A percentile compares a stretch with the other conserved stretches of the same genome.
These are phyloP conservation scores for Bactericera cockerelli DNA, from an alignment of 1,140 invertebrate genomes.

Conservation along the genomic window DNA sequence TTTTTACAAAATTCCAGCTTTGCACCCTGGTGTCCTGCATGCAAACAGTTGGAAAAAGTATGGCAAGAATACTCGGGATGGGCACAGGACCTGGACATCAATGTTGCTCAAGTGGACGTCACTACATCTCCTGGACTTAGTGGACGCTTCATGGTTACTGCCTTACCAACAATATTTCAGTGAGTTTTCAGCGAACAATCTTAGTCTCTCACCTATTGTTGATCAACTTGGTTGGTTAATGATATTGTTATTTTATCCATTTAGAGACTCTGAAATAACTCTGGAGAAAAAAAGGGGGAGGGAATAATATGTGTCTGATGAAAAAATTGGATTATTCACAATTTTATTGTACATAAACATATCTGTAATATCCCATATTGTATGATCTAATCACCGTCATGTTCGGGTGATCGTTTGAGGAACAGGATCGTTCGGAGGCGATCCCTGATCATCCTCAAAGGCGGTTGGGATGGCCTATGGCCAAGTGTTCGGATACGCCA, in stretches of 20 bases:
- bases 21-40: conserved; percentile 98
- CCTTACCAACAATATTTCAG: conserved; percentile 98
- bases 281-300: background rate
- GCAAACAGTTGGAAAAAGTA: conserved; percentile 69
- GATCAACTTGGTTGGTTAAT: too few species aligned
- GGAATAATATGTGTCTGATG: too few species aligned
- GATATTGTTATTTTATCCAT: background rate
- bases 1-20: conserved; percentile 57
- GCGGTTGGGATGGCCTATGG: too few species aligned
- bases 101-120: conserved; percentile 83
- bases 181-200: conserved; percentile 47
- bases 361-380: too few species aligned
- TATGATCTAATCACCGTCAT: too few species aligned
- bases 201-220: conserved; percentile 2
- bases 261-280: background rate
- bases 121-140: conserved; percentile 82
- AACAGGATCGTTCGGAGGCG: too few species aligned
- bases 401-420: too few species aligned
- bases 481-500: too few species aligned
- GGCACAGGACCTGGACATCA: conserved; percentile 53
- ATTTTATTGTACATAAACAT: too few species aligned
- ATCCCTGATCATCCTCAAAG: too few species aligned
- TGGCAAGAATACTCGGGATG: conserved; percentile 80
- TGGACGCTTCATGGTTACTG: conserved; percentile 94
- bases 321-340: too few species aligned